Evolutionary conservation across 2,888 invertebrate genomes (phyloP).

Genomic region (Electrophaes corylata): DNA sequence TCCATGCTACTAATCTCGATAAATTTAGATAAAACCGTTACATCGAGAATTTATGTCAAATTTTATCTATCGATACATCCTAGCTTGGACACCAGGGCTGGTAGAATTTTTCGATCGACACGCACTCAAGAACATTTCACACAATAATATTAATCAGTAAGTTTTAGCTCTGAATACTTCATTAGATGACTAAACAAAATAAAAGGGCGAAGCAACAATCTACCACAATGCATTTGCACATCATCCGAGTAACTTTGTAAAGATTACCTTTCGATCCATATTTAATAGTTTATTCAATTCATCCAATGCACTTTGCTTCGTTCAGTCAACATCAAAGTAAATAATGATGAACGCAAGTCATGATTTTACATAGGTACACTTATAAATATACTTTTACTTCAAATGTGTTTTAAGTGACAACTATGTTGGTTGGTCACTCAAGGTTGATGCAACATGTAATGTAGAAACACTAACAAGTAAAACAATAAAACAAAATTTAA

Average conservation of each 20-base stretch:
- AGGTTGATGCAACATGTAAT: too few relatives aligned
- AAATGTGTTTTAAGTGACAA: neutral
- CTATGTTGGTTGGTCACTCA: too few relatives aligned
- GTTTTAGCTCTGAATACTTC: constrained; percentile 71
- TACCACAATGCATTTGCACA: constrained; percentile 59
- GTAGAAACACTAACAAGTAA: too few relatives aligned
- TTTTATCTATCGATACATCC: too few relatives aligned
- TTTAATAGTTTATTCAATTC: constrained; percentile 22
- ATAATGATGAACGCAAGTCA: neutral
- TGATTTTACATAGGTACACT: neutral
- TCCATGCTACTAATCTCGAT: too few relatives aligned
- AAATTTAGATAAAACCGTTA: too few relatives aligned
- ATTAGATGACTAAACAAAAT: constrained; percentile 77
- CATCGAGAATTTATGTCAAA: too few relatives aligned
- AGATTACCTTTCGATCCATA: constrained; percentile 29
- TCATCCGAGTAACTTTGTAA: constrained; percentile 41
- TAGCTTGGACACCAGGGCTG: neutral
- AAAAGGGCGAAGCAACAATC: constrained; percentile 60
- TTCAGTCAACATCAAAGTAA: neutral
- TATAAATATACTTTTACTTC: neutral
- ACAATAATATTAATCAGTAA: constrained; percentile 6
- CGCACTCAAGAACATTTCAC: constrained; percentile 1
- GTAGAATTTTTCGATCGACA: neutral
- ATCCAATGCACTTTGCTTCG: constrained; percentile 3
- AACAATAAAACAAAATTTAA: too few relatives aligned